Base-by-base conservation (phyloP, 2,888 invertebrate genomes). In the Acrobasis repandana region DNA sequence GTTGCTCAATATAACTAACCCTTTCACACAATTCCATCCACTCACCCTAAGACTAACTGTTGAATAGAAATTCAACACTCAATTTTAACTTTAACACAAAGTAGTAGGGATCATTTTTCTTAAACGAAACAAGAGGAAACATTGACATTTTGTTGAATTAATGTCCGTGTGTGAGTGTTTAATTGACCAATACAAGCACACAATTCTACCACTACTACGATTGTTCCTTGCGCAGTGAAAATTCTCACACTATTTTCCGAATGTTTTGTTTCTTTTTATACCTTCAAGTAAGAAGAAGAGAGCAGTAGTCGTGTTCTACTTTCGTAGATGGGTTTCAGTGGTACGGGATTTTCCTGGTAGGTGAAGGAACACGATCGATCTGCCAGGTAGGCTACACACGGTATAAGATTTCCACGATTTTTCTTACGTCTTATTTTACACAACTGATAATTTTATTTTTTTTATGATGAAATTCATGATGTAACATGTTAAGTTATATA, bases 341-440 rank as follows among this genome's bases (percentile, higher is more conserved):
- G 85, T 83, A 79, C 50, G 62, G 64, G 56, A 65, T 71, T 69
- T 75, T 73, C 75, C 73, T 63, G 62, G 61, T 70, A 68, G 68
- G 70, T 77, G 76, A 78, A 72, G 70, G 69, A 76, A 72, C 70
- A 71, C 76, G 80, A 89, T 90, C 89, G 89, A 90, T 90, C 80
- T 80, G 75, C 66, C 68, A 69, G 68, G 67, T 67, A 64, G 54
- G 57, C 60, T 70, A 58, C 61, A 77, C 77, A 80, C 49, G 83
- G 65, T 68, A 71, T 65, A 33, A 63, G 16, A 58, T 77, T 76
- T 80, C 65, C 71, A 60, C 56, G 54, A 70, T 59, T 1, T 59
- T 66, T 54, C n/a, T 43, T 5, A 43, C 11, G 43, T 43, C 5
- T 43, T 14, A 3, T 28, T n/a, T 43, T 14, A 4, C 4, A 38